These are phyloP conservation scores for Pseudomyrmex concolor DNA, from an alignment of 1,140 invertebrate genomes.

Conservation along the genomic window DNA sequence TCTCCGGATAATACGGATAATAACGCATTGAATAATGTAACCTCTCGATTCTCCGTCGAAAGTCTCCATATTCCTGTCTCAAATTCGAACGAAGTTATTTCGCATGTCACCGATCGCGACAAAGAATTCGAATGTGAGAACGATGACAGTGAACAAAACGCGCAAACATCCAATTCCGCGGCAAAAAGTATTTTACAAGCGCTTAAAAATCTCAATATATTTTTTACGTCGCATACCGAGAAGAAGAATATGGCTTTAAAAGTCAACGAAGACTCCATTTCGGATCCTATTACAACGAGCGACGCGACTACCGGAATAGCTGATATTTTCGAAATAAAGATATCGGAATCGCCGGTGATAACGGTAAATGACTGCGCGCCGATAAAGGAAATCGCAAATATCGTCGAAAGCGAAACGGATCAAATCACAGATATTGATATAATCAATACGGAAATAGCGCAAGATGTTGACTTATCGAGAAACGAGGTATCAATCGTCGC, in stretches of 20 bases:
- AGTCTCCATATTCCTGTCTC: no score
- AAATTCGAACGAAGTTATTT: background rate
- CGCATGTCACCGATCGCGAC: background rate
- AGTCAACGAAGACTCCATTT: background rate
- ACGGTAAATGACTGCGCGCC: slow-evolving; percentile 73
- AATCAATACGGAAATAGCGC: background rate
- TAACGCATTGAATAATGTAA: background rate
- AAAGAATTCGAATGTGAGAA: background rate
- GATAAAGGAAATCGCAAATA: slow-evolving; percentile 31
- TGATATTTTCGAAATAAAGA: slow-evolving; percentile 78
- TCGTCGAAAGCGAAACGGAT: background rate
- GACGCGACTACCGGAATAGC: slow-evolving; percentile 54
- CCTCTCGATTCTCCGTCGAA: background rate
- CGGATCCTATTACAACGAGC: slow-evolving; percentile 5
- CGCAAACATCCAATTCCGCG: slow-evolving; percentile 18
- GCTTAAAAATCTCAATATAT: slow-evolving; percentile 48
- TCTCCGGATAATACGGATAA: background rate
- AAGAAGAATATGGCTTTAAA: background rate
- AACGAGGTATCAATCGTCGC: slow-evolving; percentile 2
- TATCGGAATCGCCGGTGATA: slow-evolving; percentile 75
- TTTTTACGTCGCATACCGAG: slow-evolving; percentile 12
- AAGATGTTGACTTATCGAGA: background rate
- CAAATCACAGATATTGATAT: background rate
- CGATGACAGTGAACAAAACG: background rate
- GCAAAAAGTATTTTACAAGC: slow-evolving; percentile 9